Base-by-base conservation (phyloP, 2,888 invertebrate species). In the Dendrolimus pini region DNA sequence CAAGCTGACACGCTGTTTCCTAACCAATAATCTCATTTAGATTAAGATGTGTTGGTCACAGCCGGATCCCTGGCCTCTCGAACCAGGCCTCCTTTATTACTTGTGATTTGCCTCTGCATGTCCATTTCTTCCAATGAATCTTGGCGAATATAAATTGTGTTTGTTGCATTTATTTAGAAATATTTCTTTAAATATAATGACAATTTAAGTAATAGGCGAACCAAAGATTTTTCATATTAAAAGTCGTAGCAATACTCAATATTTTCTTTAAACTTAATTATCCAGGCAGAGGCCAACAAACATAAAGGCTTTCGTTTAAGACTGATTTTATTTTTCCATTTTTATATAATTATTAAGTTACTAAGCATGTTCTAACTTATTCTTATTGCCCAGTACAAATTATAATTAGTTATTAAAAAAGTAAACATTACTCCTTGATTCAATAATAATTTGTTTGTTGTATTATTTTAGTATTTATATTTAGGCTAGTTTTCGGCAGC, bases 241-340 rank as follows among this genome's bases (percentile, higher is more conserved):
- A 30, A 30, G 0, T 30, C 30, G 3, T 30, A 30, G 3, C 12
- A 47, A 47, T 47, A 47, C 47, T 47, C 47, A 47, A 47, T 47
- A 47, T 10, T 47, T 47, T 12, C 12, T 47, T 47, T 8, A 47
- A 9, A 47, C 9, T 47, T 47, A 7, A 47, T 10, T 47, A 47
- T 12, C 9, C 10, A 12, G 9, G 47, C 47, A 47, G 9, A 12
- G 9, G 47, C 47, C 9, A 47, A 47, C 6, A 8, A 12, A 47
- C 47, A 7, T 47, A 10, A 47, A 47, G 47, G 9, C 47, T 47
- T 9, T 47, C 12, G 8, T 47, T 47, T 47, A 47, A 30, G 30
- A 47, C 47, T 14, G 41, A 14, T 18, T 13, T 30, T 18, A 9
- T 54, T 30, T 54, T 54, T 57, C 57, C 52, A 55, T 56, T 61